Conservation (phyloP, 2,888 invertebrate genomes). For the Meiosimyza platycephala region DNA sequence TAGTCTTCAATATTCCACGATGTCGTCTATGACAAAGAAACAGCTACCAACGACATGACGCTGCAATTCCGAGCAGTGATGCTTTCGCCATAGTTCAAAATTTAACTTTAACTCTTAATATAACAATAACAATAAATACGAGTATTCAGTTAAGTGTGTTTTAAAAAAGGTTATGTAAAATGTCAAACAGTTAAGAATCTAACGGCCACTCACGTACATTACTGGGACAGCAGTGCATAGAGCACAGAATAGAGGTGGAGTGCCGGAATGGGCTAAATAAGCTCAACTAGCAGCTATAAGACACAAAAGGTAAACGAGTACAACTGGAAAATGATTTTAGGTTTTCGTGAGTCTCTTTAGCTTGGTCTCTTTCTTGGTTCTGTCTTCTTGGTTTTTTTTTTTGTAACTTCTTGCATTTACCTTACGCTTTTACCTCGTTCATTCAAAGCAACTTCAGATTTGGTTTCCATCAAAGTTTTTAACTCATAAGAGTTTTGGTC, state of each 20-base stretch:
- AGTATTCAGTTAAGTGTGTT: conserved; percentile 34
- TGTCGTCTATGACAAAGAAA: too few relatives aligned
- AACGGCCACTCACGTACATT: conserved; percentile 52
- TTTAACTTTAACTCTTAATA: conserved; percentile 7
- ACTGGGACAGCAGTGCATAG: conserved; percentile 10
- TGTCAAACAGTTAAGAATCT: conserved; percentile 65
- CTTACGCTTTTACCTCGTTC: neutral
- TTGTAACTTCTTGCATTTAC: conserved; percentile 22
- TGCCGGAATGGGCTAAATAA: conserved; percentile 2
- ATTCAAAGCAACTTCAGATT: neutral
- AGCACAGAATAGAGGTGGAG: neutral
- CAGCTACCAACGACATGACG: neutral
- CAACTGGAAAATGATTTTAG: conserved; percentile 52
- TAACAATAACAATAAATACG: conserved; percentile 24
- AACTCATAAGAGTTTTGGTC: conserved; percentile 2
- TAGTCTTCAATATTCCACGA: too few relatives aligned
- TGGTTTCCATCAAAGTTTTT: conserved; percentile 24
- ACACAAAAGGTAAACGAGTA: conserved; percentile 53
- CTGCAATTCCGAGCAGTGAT: neutral
- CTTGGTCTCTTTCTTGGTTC: conserved; percentile 35
- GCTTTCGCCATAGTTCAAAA: conserved; percentile 28
- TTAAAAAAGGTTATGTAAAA: conserved; percentile 64
- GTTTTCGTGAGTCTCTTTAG: conserved; percentile 50
- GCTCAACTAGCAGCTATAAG: conserved; percentile 18
- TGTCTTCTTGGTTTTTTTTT: neutral